A percentile compares a stretch with the other conserved stretches of the same genome.
Evolutionary conservation across 92 coral and sea anemone genomes (phyloP).

Genomic region (Anthopleura xanthogrammica): DNA sequence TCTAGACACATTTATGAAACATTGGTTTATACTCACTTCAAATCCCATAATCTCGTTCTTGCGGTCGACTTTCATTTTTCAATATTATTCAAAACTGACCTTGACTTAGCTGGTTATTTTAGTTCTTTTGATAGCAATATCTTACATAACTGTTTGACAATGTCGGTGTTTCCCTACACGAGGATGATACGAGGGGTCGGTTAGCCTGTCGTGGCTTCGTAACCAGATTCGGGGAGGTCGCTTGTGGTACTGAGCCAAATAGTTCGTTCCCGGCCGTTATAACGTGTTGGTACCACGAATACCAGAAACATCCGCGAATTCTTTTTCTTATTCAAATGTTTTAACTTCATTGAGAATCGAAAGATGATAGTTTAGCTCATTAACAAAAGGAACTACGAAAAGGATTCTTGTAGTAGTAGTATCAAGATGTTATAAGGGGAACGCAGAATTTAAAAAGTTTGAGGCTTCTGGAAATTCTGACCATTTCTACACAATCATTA

Average conservation of each 20-base stretch:
- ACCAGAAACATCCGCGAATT: not conserved
- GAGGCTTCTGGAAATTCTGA: no score
- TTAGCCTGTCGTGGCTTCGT: not conserved
- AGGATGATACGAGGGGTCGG: no score
- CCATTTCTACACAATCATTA: no score
- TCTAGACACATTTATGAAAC: not conserved
- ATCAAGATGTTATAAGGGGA: no score
- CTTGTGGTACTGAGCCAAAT: not conserved
- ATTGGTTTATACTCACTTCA: not conserved
- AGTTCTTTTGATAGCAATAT: not conserved
- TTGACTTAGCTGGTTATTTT: not conserved
- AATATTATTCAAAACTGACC: not conserved
- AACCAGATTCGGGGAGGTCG: not conserved
- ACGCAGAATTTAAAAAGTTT: no score
- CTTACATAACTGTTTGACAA: not conserved
- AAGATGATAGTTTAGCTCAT: no score
- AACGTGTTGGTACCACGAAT: no score
- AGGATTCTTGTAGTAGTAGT: no score
- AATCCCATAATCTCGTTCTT: not conserved
- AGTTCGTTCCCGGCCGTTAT: not conserved
- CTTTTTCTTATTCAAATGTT: not conserved
- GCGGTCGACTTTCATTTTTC: not conserved
- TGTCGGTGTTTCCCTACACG: no score
- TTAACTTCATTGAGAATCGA: no score
- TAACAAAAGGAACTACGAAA: no score